phyloP scores from a whole-genome alignment of 2,797 vertebrate genomes.

The Malacoraja senta region DNA sequence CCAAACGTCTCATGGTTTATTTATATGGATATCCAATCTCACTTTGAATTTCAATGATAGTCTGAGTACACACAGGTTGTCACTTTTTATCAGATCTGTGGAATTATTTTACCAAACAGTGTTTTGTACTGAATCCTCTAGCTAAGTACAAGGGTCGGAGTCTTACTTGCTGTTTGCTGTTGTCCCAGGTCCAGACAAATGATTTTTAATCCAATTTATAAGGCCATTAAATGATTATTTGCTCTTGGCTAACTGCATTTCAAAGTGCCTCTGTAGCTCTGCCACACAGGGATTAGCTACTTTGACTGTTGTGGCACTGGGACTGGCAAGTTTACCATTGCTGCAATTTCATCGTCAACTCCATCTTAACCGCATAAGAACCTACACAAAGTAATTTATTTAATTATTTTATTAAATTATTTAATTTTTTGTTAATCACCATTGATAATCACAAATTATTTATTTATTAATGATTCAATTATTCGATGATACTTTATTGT shows the following conservation, averaged over 20 bases:
- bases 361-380: not conserved
- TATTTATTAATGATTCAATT: no score
- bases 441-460: no score
- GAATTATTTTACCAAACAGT: slow-evolving; percentile 1
- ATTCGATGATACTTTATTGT: no score
- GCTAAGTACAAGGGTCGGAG: not conserved
- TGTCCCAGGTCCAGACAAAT: not conserved
- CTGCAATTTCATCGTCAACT: not conserved
- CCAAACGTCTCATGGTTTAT: not conserved
- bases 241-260: not conserved
- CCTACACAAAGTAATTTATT: not conserved
- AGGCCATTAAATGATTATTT: not conserved
- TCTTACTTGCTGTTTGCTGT: slow-evolving; percentile 5
- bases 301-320: not conserved
- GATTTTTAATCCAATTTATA: not conserved
- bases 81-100: not conserved
- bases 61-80: not conserved
- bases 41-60: not conserved
- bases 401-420: no score
- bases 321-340: not conserved
- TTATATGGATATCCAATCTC: not conserved
- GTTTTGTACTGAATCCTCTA: not conserved
- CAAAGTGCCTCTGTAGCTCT: not conserved
- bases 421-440: no score
- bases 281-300: not conserved